Evolutionary conservation across 1,140 invertebrate genomes (phyloP).

Genomic region (Semibalanus balanoides): DNA sequence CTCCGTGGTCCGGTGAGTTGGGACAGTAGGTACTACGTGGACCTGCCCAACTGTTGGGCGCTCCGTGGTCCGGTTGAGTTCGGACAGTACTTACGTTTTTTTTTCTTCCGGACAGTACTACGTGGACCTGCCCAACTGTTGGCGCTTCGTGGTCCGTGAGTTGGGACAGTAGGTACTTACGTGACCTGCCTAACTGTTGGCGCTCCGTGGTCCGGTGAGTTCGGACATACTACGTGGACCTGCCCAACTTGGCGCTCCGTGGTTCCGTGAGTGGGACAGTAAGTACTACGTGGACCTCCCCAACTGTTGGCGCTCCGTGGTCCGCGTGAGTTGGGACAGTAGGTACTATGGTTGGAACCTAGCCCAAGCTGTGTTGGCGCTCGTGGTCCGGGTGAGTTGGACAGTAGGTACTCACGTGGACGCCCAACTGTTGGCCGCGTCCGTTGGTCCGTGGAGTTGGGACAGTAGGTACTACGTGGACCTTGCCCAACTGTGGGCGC

Average conservation of each 20-base stretch:
- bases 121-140: no score
- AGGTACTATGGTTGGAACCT: background rate
- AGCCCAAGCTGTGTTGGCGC: background rate
- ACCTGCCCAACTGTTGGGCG: no score
- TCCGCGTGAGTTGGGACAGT: background rate
- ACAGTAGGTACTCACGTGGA: background rate
- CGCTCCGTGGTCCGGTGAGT: slow-evolving; percentile 11
- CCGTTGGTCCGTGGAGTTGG: slow-evolving; percentile 8
- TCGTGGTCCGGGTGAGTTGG: no score
- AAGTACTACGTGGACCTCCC: slow-evolving; percentile 35
- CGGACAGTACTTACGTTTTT: no score
- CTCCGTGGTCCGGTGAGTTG: slow-evolving; percentile 8
- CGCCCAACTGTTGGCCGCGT: no score
- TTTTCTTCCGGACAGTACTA: slow-evolving; percentile 33
- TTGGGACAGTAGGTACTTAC: slow-evolving; percentile 49
- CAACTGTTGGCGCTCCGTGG: slow-evolving; percentile 15
- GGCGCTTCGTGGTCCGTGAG: no score
- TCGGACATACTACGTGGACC: background rate
- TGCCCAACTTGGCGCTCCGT: no score
- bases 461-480: background rate
- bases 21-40: background rate
- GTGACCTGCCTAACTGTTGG: slow-evolving; percentile 15
- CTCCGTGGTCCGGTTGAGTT: no score
- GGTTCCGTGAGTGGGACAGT: slow-evolving; percentile 48
- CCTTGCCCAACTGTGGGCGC: background rate